Base-by-base conservation (phyloP, 2,888 invertebrate species). In the Nomada fabriciana region DNA sequence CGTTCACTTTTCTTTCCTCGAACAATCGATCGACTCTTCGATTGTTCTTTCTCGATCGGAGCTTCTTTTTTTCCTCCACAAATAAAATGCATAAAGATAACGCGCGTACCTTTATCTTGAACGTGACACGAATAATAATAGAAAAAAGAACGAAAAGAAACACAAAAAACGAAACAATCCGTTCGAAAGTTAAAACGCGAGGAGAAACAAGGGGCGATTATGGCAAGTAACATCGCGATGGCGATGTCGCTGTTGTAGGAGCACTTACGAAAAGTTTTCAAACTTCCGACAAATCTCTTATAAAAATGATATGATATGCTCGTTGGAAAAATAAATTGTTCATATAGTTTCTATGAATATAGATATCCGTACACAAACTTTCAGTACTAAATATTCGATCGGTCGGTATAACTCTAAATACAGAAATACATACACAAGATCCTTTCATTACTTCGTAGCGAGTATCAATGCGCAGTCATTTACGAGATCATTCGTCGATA, bases 271-370 rank as follows among this genome's bases (percentile, higher is more conserved):
- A 86, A 88, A 76, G 71, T 79, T 82, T 84, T 86, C 82, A 88
- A 86, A 89, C 84, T 70, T 90, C 86, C 86, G 89, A 89, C 89
- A 84, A 89, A 88, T 87, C 86, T 90, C 89, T 90, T 93, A 93
- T 93, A 94, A 94, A 94, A 94, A 94, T 93, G 94, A 94, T 93
- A 94, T 94, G 94, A 93, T 93, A 93, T 93, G 94, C 94, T 93
- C 92, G 90, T 93, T 93, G 93, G 91, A 94, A 94, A 94, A 93
- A 94, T 94, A 94, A 93, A 93, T 93, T 93, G 92, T 92, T 89
- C 90, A 89, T 91, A 90, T 92, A 91, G 91, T 91, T 89, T 91
- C 90, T 92, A 91, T 90, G 90, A 91, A 91, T 93, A 92, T 92
- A 93, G 91, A 92, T 91, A 92, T 91, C 89, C 91, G 90, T 90